Evolutionary conservation across 2,797 vertebrate species (phyloP), one percentile per base, ranked within the genome.

Genomic region (Holocentrus rufus): DNA sequence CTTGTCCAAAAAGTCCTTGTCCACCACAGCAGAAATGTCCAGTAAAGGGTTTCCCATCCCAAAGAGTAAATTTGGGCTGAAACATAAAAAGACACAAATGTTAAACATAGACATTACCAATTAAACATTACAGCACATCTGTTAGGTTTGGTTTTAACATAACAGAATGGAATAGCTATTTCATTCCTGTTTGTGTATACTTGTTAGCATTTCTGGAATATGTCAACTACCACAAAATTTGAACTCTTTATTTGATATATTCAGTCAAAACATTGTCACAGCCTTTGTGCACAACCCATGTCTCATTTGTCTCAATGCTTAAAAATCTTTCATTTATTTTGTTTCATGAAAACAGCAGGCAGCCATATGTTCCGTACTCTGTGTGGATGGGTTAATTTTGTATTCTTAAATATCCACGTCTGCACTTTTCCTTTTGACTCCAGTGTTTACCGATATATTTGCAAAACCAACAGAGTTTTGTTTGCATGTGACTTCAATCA

Each of bases 1-100:
- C 98, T 97, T 98, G 90, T 99, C 96, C 81, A 99, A 94, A 86
- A 98, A 97, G 90, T 98, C 96, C 87, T 99, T 99, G 92, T 99
- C 97, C 90, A 99, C 98, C 18, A 97, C 92, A 50, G 97, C 96
- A 88, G 87, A 94, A 77, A 99, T 99, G 90, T 99, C 98, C 81
- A 99, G 91, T 57, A 99, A 92, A 36, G 98, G 98, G 89, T 99
- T 99, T 87, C 98, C 98, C 97, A 99, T 96, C 69, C 98, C 98
- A 91, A 99, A 99, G 14, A 99, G 96, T 25, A 94, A 87, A 92
- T 99, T 99, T 83, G 96, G 91, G 87, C 98, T 99, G 92, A 62
- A 95, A 93, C 10, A 85, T 7, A 81, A 81, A 82, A n/a, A 85
- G 1, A 34, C 31, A 34, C 0, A 42, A 14, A 3, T 5, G 13